Evolutionary conservation across 2,797 vertebrate species (phyloP).

Genomic region (Brachyrhaphis roseni): DNA sequence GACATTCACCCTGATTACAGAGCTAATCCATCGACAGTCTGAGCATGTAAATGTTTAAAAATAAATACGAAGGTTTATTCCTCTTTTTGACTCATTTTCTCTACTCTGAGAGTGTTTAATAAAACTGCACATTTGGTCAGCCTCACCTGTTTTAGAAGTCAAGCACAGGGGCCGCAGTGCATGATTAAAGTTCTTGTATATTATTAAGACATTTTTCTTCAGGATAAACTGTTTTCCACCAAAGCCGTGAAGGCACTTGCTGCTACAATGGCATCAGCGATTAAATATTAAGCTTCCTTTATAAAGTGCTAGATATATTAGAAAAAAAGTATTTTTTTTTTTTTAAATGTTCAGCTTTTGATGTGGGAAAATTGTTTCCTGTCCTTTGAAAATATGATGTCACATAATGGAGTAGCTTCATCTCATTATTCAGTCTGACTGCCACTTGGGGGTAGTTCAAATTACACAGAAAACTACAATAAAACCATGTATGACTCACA

Average conservation of each 20-base stretch:
- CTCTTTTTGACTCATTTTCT: constrained; percentile 29
- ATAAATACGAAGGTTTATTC: constrained; percentile 38
- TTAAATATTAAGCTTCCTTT: constrained; percentile 67
- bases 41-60: constrained; percentile 46
- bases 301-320: constrained; percentile 72
- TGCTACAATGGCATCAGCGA: constrained; percentile 70
- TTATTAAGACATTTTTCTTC: constrained; percentile 67
- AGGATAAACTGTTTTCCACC: constrained; percentile 56
- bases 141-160: constrained; percentile 49
- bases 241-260: constrained; percentile 53
- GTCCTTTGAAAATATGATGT: constrained; percentile 69
- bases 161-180: constrained; percentile 37
- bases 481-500: constrained; percentile 20
- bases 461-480: constrained; percentile 34
- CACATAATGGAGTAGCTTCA: constrained; percentile 70
- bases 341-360: constrained; percentile 66
- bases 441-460: constrained; percentile 61
- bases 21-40: constrained; percentile 45
- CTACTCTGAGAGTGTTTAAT: constrained; percentile 30
- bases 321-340: constrained; percentile 57
- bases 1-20: constrained; percentile 41
- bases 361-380: constrained; percentile 75
- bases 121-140: constrained; percentile 35
- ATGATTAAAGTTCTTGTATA: constrained; percentile 66
- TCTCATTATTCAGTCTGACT: constrained; percentile 47